Conservation (phyloP, 2,888 invertebrate genomes). For the Chouioia cunea region DNA sequence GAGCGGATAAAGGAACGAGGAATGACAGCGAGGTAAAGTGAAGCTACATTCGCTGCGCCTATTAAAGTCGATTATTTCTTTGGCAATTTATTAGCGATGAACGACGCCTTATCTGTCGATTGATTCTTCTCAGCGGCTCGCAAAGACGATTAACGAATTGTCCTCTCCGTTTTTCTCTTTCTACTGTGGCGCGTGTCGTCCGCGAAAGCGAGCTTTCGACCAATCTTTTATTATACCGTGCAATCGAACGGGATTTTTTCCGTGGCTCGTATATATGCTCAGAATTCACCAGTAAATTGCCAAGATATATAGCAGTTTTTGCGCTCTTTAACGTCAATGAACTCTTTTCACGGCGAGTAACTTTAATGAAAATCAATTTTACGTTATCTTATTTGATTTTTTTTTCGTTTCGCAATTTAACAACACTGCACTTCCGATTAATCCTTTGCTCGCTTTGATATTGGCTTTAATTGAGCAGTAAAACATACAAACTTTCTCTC, state of each 20-base stretch:
- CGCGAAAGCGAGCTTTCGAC: constrained; percentile 22
- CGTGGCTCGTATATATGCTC: neutral
- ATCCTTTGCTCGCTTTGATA: no score
- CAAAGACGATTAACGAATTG: neutral
- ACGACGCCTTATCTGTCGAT: constrained; percentile 38
- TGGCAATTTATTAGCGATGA: constrained; percentile 27
- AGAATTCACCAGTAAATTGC: constrained; percentile 8
- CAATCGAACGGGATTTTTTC: constrained; percentile 37
- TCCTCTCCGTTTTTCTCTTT: neutral
- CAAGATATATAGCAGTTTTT: constrained; percentile 17
- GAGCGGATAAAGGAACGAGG: neutral
- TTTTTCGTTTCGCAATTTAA: no score
- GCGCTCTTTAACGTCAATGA: no score
- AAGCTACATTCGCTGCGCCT: constrained; percentile 5
- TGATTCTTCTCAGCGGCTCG: constrained; percentile 26
- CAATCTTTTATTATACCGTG: constrained; percentile 24
- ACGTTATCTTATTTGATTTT: no score
- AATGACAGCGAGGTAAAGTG: no score
- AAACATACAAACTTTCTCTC: no score
- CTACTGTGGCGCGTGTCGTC: neutral
- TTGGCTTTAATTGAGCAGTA: no score
- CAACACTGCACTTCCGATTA: no score
- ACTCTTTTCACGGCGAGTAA: no score
- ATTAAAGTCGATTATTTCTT: constrained; percentile 37
- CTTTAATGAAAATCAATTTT: no score